Evolutionary conservation across 2,797 vertebrate genomes (phyloP).

Genomic region (Phataginus tricuspis): DNA sequence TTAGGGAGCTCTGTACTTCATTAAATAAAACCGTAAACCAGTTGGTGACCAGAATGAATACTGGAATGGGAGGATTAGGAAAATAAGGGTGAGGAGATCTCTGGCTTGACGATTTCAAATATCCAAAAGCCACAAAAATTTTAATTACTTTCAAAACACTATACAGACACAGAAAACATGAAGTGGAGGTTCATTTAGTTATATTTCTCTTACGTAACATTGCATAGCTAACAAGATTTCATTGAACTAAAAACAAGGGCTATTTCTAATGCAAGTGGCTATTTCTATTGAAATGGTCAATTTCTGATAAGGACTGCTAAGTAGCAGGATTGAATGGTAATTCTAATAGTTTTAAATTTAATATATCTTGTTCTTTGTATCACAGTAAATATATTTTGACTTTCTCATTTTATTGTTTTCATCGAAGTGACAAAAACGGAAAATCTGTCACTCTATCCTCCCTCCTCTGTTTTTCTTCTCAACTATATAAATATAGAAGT

Average conservation of each 20-base stretch:
- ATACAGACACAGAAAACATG: constrained; percentile 62
- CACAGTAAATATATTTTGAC: not conserved
- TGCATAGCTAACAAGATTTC: constrained; percentile 53
- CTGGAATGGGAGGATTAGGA: constrained; percentile 70
- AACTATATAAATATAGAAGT: not conserved
- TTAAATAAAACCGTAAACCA: constrained; percentile 76
- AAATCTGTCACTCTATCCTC: not conserved
- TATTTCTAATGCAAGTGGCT: not conserved
- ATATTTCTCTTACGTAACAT: constrained; percentile 52
- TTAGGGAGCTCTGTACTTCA: constrained; percentile 64
- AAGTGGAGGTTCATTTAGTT: constrained; percentile 72
- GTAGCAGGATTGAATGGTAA: not conserved
- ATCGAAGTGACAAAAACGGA: not conserved
- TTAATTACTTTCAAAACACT: constrained; percentile 75
- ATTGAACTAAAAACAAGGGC: not conserved
- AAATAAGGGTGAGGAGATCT: constrained; percentile 68
- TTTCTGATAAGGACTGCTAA: not conserved
- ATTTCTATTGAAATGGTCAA: not conserved
- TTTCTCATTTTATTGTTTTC: not conserved
- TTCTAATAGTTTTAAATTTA: not conserved
- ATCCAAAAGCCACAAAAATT: constrained; percentile 79
- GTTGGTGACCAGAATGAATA: constrained; percentile 73
- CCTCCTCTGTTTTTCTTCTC: not conserved
- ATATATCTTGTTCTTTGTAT: not conserved
- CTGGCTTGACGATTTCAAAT: constrained; percentile 69